Percentiles rank a stretch among this genome's conserved stretches.
Conservation (phyloP, 2,113 vertebrate genomes). For the Beaufortia kweichowensis region DNA sequence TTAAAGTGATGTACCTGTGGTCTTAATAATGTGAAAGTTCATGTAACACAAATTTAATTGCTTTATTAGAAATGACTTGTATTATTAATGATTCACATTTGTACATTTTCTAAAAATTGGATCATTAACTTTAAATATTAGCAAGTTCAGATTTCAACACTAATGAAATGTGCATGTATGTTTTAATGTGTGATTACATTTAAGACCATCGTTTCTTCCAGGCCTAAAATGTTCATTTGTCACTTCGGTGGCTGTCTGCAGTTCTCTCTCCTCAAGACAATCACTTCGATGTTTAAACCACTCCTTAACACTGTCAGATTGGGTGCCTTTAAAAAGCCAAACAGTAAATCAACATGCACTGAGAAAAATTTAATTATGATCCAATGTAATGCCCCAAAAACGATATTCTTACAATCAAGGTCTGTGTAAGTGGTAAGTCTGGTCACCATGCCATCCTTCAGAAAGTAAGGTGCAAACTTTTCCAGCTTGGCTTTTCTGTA, state of each 20-base stretch:
- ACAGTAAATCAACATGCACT: neutral
- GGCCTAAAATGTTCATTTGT: constrained; percentile 77
- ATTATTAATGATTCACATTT: too few relatives aligned
- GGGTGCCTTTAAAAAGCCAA: constrained; percentile 64
- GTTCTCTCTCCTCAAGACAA: constrained; percentile 73
- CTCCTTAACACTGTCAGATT: constrained; percentile 73
- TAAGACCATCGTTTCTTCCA: constrained; percentile 70
- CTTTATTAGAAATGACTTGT: too few relatives aligned
- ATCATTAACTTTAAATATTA: too few relatives aligned
- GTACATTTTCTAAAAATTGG: too few relatives aligned
- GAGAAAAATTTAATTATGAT: neutral
- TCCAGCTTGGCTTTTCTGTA: constrained; percentile 82
- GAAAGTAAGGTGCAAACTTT: constrained; percentile 76
- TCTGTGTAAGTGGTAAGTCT: constrained; percentile 78
- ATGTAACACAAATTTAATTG: too few relatives aligned
- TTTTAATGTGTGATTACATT: constrained; percentile 70
- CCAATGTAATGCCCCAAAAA: neutral
- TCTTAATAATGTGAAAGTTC: constrained; percentile 65
- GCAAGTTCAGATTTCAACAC: too few relatives aligned
- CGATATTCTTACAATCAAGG: constrained; percentile 74
- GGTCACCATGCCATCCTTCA: constrained; percentile 74
- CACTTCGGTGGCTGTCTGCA: constrained; percentile 65
- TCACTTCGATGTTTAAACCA: constrained; percentile 83
- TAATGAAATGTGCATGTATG: neutral
- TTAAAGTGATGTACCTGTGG: constrained; percentile 72